Conservation (phyloP, 2,888 invertebrate genomes). For the Cryptops parisi region DNA sequence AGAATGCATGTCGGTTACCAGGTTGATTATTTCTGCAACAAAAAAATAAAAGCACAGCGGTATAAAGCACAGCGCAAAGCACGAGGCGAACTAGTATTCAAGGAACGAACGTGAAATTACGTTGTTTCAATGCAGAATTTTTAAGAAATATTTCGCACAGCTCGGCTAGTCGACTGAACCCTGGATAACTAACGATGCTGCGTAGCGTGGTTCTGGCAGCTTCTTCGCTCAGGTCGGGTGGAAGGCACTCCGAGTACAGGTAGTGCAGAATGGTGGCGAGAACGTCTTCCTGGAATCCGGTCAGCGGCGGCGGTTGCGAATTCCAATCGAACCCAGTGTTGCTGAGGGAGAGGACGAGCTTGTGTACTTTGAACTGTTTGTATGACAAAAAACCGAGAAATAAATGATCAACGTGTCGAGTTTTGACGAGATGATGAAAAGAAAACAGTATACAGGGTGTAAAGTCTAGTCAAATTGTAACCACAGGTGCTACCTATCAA, state of each 20-base stretch:
- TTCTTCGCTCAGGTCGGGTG: constrained; percentile 42
- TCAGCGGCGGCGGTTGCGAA: constrained; percentile 32
- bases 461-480: too few relatives aligned
- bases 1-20: constrained; percentile 48
- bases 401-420: constrained; percentile 1
- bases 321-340: constrained; percentile 43
- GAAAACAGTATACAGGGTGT: constrained; percentile 8
- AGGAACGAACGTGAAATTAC: constrained; percentile 31
- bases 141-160: constrained; percentile 46
- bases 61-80: background rate
- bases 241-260: constrained; percentile 48
- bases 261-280: constrained; percentile 45
- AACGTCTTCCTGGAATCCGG: constrained; percentile 45
- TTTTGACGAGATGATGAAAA: constrained; percentile 9
- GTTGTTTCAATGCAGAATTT: constrained; percentile 46
- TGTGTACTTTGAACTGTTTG: constrained; percentile 37
- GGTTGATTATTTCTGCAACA: constrained; percentile 44
- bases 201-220: constrained; percentile 41
- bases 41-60: constrained; percentile 17
- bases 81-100: background rate
- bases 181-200: constrained; percentile 32
- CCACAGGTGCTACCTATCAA: too few relatives aligned
- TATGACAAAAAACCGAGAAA: too few relatives aligned
- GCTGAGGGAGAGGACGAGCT: constrained; percentile 41
- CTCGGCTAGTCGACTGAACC: constrained; percentile 40